Conservation (phyloP, 2,888 invertebrate species). For the Sipunculus nudus region DNA sequence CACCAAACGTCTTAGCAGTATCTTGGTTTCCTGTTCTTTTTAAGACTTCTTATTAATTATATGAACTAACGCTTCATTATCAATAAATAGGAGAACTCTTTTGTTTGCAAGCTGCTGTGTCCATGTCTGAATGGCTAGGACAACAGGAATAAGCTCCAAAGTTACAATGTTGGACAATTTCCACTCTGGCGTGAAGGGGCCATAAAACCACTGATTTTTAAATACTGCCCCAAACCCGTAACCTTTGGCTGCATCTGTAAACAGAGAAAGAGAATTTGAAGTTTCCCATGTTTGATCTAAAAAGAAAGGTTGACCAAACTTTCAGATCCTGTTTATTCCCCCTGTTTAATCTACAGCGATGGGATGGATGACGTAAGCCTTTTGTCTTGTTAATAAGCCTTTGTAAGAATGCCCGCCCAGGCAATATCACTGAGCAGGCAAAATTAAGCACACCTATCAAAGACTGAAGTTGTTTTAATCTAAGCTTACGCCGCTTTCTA, state of each 20-base stretch:
- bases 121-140: not conserved
- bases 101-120: not conserved
- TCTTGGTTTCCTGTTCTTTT: constrained; percentile 6
- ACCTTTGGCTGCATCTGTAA: constrained; percentile 8
- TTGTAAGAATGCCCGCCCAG: constrained; percentile 18
- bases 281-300: constrained; percentile 1
- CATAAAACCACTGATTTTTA: constrained; percentile 8
- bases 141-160: constrained; percentile 2
- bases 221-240: constrained; percentile 13
- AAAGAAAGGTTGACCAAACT: not conserved
- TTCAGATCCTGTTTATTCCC: not conserved
- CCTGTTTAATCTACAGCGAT: not conserved
- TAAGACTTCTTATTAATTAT: constrained; percentile 13
- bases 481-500: not conserved
- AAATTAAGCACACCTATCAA: constrained; percentile 20
- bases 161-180: not conserved
- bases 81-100: not conserved
- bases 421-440: constrained; percentile 17
- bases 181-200: not conserved
- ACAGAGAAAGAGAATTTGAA: not conserved
- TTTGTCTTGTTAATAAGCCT: constrained; percentile 15
- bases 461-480: constrained; percentile 16
- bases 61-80: constrained; percentile 13
- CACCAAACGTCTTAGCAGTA: constrained; percentile 11
- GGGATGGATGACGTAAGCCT: not conserved